Evolutionary conservation across 2,113 vertebrate species (phyloP), one percentile per base, ranked within the genome.

Genomic region (Himantopus leucocephalus): DNA sequence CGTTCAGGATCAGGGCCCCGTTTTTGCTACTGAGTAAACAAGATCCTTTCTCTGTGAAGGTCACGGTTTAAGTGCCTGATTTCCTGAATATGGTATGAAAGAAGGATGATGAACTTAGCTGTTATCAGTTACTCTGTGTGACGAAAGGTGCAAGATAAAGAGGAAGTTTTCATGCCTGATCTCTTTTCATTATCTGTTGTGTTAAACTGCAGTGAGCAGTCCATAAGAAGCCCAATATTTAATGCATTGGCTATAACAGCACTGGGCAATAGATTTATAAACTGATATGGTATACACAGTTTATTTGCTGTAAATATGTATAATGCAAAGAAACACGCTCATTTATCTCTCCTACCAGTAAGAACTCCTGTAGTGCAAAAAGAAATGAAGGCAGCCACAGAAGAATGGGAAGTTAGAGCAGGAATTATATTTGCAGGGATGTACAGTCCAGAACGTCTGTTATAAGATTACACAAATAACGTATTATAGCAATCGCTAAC

Each of bases 231-330:
- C 55, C 64, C 24, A 72, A 90, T 85, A 71, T 81, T 55, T 87
- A 94, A 84, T 94, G 63, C 35, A 80, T 39, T 89, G 85, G 93
- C 84, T 64, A 5, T 8, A 94, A 83, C 60, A 37, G 74, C 56
- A 37, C 90, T 59, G 82, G 60, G 47, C 70, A 94, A 85, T 26
- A 87, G 70, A 91, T 81, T 76, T 95, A 73, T 67, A 58, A 92
- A 84, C n/a, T 90, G 94, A 96, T 95, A 94, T 4, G 35, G 71
- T 29, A 88, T 18, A 52, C 52, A 48, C 13, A 52, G 37, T 82
- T 81, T 97, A 70, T 90, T 96, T 94, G 85, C 70, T 96, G 79
- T 62, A 97, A 96, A 96, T 89, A 85, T 92, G 39, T 94, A 92
- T 68, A 94, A 92, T 75, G 72, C 41, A 78, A 90, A 89, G 67